Conservation (phyloP, 2,888 invertebrate genomes). For the Drosophila atroscutellata region DNA sequence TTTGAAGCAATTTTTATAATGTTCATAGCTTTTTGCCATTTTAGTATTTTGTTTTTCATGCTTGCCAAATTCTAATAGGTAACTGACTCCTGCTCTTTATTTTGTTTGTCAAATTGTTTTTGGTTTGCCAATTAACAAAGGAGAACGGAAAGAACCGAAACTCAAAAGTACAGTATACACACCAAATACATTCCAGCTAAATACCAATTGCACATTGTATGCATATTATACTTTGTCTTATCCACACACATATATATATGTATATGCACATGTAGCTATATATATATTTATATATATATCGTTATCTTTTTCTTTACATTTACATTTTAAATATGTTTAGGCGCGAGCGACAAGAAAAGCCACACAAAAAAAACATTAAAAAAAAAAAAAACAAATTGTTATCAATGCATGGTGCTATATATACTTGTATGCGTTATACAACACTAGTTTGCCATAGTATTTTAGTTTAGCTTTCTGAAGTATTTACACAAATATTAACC, state of each 20-base stretch:
- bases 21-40: slow-evolving; percentile 38
- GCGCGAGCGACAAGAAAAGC: slow-evolving; percentile 73
- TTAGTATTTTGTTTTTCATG: slow-evolving; percentile 49
- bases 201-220: slow-evolving; percentile 40
- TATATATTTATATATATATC: slow-evolving; percentile 24
- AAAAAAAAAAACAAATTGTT: slow-evolving; percentile 21
- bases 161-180: slow-evolving; percentile 57
- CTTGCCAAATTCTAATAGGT: slow-evolving; percentile 83
- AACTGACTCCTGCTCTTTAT: slow-evolving; percentile 85
- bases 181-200: slow-evolving; percentile 34
- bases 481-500: slow-evolving; percentile 65
- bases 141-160: slow-evolving; percentile 61
- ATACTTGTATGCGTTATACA: slow-evolving; percentile 60
- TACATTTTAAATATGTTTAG: slow-evolving; percentile 50
- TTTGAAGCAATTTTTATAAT: slow-evolving; percentile 69
- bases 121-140: slow-evolving; percentile 77
- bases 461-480: slow-evolving; percentile 58
- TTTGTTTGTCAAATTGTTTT: slow-evolving; percentile 76
- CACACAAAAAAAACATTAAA: slow-evolving; percentile 54
- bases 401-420: slow-evolving; percentile 49
- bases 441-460: slow-evolving; percentile 65
- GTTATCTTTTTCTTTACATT: slow-evolving; percentile 21
- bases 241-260: slow-evolving; percentile 9
- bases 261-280: slow-evolving; percentile 29
- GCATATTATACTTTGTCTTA: slow-evolving; percentile 27